Percentiles rank a stretch among this genome's conserved stretches.
These are phyloP conservation scores for Heliconius hortense DNA, from an alignment of 2,888 invertebrate species.

Conservation along the genomic window DNA sequence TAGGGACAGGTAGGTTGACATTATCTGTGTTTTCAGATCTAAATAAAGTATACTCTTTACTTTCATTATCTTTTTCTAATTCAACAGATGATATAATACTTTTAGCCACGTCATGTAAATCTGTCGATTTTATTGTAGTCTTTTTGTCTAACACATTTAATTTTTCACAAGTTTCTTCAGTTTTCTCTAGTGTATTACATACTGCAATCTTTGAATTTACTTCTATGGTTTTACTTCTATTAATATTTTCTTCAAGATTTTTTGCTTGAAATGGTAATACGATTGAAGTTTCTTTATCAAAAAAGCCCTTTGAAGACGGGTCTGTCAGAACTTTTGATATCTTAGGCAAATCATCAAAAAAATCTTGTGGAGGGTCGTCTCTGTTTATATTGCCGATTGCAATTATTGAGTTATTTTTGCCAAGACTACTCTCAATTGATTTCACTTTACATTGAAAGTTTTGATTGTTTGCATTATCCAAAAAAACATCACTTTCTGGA, in stretches of 20 bases:
- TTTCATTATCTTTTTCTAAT: background rate
- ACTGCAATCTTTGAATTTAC: background rate
- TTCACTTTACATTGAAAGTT: background rate
- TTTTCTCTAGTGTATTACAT: background rate
- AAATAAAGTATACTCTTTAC: conserved; percentile 4
- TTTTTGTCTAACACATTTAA: background rate
- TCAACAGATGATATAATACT: background rate
- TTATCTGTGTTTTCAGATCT: conserved; percentile 1
- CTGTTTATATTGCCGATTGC: background rate
- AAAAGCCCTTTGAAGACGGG: conserved; percentile 32
- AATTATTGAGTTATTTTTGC: background rate
- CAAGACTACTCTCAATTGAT: background rate
- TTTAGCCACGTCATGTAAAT: background rate
- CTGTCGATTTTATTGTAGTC: background rate
- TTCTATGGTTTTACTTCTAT: conserved; percentile 19
- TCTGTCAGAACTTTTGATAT: conserved; percentile 27
- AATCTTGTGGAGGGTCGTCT: conserved; percentile 7
- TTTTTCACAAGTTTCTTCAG: background rate
- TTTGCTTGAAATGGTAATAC: conserved; percentile 26
- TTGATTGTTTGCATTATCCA: conserved; percentile 6
- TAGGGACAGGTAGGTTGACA: conserved; percentile 1
- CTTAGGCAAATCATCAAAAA: conserved; percentile 20
- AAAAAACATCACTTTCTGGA: background rate
- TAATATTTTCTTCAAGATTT: conserved; percentile 23
- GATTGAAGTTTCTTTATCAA: conserved; percentile 33